These are phyloP conservation scores for Barnardius zonarius DNA, from an alignment of 2,113 vertebrate genomes.

Conservation along the genomic window DNA sequence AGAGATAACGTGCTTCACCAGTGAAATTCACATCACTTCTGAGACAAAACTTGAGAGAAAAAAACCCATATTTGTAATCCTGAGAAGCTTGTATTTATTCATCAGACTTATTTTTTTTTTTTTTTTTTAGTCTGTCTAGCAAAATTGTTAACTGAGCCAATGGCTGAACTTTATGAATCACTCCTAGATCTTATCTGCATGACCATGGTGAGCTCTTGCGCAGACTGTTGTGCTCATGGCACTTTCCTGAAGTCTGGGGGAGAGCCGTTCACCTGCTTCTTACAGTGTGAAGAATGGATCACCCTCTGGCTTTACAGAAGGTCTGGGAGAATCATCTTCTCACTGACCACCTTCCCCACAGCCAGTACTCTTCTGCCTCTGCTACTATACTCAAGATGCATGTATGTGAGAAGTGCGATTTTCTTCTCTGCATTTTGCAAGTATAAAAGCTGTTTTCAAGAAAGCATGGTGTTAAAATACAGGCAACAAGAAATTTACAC, in stretches of 20 bases:
- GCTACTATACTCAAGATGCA: neutral
- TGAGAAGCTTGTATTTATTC: neutral
- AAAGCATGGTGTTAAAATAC: neutral
- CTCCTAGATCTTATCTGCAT: neutral
- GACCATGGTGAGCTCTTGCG: neutral
- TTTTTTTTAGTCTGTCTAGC: neutral
- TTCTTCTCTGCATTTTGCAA: neutral
- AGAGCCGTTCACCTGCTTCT: neutral
- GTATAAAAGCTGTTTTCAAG: neutral
- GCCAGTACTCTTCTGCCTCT: neutral
- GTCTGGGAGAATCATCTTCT: neutral
- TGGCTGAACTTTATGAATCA: neutral
- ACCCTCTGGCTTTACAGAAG: neutral
- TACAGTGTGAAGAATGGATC: fast-evolving
- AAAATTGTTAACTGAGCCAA: neutral
- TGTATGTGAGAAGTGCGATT: neutral
- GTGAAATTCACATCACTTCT: neutral
- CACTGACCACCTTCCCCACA: fast-evolving
- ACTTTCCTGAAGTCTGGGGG: neutral
- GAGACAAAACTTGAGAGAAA: neutral
- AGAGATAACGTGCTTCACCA: neutral
- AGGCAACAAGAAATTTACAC: neutral
- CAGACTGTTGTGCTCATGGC: neutral
- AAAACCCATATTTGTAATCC: neutral
- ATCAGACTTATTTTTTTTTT: neutral